A percentile compares a stretch with the other conserved stretches of the same genome.
phyloP scores from a whole-genome alignment of 2,888 invertebrate genomes.

The Disparrhopalites patrizii region DNA sequence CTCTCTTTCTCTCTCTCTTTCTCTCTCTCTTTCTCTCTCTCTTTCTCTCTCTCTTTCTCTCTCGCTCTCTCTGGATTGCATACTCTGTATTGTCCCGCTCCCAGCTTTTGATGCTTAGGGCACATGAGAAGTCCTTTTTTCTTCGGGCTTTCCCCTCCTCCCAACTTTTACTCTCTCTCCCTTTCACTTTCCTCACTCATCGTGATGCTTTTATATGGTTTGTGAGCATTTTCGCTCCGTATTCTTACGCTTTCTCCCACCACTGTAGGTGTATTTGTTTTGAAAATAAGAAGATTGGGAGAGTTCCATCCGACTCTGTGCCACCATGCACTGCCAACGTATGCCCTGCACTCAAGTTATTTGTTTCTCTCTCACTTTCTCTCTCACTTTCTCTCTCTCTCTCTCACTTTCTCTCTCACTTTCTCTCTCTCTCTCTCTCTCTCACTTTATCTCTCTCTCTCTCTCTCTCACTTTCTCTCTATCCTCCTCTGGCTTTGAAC shows the following conservation, averaged over 20 bases:
- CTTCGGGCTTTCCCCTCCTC: neutral
- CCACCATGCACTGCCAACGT: conserved; percentile 19
- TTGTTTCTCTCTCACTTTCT: neutral
- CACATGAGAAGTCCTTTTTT: conserved; percentile 2
- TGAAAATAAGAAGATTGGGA: no score
- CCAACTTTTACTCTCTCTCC: neutral
- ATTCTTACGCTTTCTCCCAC: neutral
- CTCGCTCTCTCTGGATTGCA: no score
- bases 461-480: conserved; percentile 1
- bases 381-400: conserved; percentile 1
- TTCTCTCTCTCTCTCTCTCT: neutral
- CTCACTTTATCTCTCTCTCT: no score
- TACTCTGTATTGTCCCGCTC: no score
- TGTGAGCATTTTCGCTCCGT: neutral
- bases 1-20: no score
- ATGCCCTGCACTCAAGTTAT: conserved; percentile 19
- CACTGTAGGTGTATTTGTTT: neutral
- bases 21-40: no score
- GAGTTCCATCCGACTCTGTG: no score
- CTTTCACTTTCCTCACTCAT: neutral
- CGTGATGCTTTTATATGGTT: neutral
- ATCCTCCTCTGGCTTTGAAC: neutral
- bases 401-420: neutral
- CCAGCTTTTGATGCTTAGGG: conserved; percentile 1
- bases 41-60: no score